phyloP scores from a whole-genome alignment of 1,140 invertebrate genomes.

The Sweltsa coloradensis region DNA sequence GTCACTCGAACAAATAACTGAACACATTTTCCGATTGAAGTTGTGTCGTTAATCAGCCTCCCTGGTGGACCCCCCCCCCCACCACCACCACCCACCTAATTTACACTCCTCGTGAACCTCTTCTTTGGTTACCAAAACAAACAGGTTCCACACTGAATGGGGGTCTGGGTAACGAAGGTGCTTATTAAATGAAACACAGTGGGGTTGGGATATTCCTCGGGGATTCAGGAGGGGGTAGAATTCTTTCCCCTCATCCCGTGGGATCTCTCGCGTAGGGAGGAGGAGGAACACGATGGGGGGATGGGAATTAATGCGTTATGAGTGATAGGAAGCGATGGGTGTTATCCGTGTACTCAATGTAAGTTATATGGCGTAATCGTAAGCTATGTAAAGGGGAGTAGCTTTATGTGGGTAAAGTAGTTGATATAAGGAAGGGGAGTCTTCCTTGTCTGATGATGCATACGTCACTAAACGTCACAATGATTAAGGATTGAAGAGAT shows the following conservation, averaged over 20 bases:
- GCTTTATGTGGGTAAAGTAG: too few species aligned
- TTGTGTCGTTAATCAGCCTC: too few species aligned
- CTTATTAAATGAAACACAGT: conserved; percentile 6
- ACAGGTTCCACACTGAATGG: background rate
- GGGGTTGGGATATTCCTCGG: background rate
- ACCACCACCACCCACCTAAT: conserved; percentile 1
- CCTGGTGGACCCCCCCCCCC: too few species aligned
- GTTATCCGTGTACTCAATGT: too few species aligned
- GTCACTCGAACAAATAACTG: too few species aligned
- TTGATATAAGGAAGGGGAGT: too few species aligned
- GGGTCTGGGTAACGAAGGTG: background rate
- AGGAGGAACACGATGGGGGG: background rate
- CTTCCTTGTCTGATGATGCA: too few species aligned
- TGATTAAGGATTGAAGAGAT: too few species aligned
- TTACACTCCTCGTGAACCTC: background rate
- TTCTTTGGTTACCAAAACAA: conserved; percentile 3
- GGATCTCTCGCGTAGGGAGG: background rate
- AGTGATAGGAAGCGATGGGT: background rate
- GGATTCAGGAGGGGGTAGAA: background rate
- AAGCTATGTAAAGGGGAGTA: too few species aligned
- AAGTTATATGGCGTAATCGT: too few species aligned
- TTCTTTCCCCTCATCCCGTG: background rate
- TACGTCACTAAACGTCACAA: too few species aligned
- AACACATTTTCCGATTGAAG: too few species aligned
- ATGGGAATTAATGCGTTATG: background rate